Base-by-base conservation (phyloP, 2,113 vertebrate species). In the Muntiacus reevesi region DNA sequence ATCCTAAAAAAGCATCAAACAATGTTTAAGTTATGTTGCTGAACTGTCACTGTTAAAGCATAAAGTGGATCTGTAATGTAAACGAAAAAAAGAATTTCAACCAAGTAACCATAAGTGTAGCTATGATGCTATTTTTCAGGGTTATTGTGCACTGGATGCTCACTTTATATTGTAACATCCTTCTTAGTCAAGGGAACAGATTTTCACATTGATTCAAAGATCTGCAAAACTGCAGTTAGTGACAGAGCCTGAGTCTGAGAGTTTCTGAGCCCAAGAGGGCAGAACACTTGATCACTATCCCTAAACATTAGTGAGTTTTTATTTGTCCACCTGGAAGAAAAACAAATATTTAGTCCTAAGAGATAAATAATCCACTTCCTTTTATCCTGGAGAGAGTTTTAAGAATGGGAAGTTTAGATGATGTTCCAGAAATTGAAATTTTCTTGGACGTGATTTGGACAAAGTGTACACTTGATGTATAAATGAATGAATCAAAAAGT, bases 181-280 rank as follows among this genome's bases (percentile, higher is more conserved):
- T 12, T 93, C 57, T 54, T 76, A 57, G 19, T 13, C 17, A 36
- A 87, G 4, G 12, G 21, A 78, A 59, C 19, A 84, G 52, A 54
- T 95, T 96, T 93, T 93, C 62, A 93, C 33, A 87, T 43, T 84
- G 60, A 97, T 55, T 87, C 82, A 92, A 19, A 85, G 40, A 79
- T 17, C 87, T 78, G 55, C 55, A 64, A 76, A 83, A 8, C 14
- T 96, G 9, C 43, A 67, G 71, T 21, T 89, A 71, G 27, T 87
- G 40, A 83, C 33, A 81, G n/a, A 45, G 47, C 23, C 62, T 54
- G 28, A 40, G 19, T 45, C 33, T 64, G 30, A 78, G 36, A 47
- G 11, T 47, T 4, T 60, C 57, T 64, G 54, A 91, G 47, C 17
- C 33, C 10, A 45, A 52, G 28, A 45, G 28, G 30, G 5, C 7